Evolutionary conservation across 2,797 vertebrate genomes (phyloP), one percentile per base, ranked within the genome.

Genomic region (Cyclura pinguis): DNA sequence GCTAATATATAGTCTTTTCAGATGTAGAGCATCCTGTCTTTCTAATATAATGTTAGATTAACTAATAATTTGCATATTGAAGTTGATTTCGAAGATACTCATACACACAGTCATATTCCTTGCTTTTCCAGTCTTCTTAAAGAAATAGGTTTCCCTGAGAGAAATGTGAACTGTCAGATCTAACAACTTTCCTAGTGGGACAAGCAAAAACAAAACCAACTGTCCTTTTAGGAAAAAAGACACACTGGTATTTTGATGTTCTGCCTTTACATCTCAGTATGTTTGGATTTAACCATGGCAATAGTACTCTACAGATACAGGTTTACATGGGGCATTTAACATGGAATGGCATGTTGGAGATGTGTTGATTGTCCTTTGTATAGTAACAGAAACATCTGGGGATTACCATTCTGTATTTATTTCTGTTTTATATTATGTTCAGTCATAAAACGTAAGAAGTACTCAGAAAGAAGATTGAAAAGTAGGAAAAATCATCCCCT

Each of bases 1-100:
- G 91, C 93, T 92, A 88, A 85, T 32, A 84, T 83, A 0, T 29
- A 86, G 57, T 89, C 84, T 92, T 89, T 89, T 93, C 80, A 94
- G 81, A 93, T 82, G 85, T 47, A 91, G 93, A 94, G 1, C 29
- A 85, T 29, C 87, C 89, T 22, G 7, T 55, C 24, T 91, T 94
- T 73, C 88, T 91, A 42, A 81, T 92, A 86, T 55, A 52, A 6
- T 91, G 93, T 91, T 47, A 82, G 73, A 92, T 93, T 89, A 8
- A 47, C 90, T 92, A 90, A 80, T 32, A 92, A 1, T 93, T 91
- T 93, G 27, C 77, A 86, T 77, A 35, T 12, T 91, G 69, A 69
- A 86, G 32, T 81, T 93, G 62, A 83, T 84, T 84, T 57, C 83
- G 35, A 0, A 20, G 69, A 38, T 6, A 24, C 27, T 89, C 20